Percentiles rank a stretch among this genome's conserved stretches.
These are phyloP conservation scores for Acanthaster planci DNA, from an alignment of 35 echinoderm and acorn worm species.

Conservation along the genomic window DNA sequence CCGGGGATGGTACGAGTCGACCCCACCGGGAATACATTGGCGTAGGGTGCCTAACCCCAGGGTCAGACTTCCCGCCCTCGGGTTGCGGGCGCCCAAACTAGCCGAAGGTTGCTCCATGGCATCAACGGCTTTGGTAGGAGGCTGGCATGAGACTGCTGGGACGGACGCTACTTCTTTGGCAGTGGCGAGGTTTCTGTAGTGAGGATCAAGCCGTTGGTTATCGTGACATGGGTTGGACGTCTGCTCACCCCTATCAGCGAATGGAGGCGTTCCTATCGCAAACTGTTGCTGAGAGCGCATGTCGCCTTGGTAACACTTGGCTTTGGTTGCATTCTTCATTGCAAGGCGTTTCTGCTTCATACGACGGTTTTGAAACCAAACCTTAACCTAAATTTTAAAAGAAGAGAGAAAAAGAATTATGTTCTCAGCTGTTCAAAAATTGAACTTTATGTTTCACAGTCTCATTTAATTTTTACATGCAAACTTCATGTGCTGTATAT, in stretches of 20 bases:
- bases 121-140: not conserved
- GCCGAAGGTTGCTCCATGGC: not conserved
- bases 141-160: not conserved
- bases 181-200: not conserved
- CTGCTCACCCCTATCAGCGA: not conserved
- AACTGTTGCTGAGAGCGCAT: not conserved
- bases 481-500: not conserved
- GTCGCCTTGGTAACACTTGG: constrained; percentile 21
- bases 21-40: not conserved
- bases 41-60: not conserved
- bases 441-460: not conserved
- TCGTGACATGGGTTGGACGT: not conserved
- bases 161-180: not conserved
- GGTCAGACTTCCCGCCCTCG: not conserved
- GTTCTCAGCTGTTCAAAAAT: not conserved
- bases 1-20: not conserved
- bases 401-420: not conserved
- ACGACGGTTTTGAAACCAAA: constrained; percentile 69
- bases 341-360: constrained; percentile 63
- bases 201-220: not conserved
- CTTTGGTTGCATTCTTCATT: constrained; percentile 35
- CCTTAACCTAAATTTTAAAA: constrained; percentile 62
- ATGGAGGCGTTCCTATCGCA: not conserved
- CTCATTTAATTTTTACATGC: not conserved
- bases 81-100: not conserved